Percentiles rank a stretch among this genome's conserved stretches.
Conservation (phyloP, 2,797 vertebrate species). For the Harpia harpyja region DNA sequence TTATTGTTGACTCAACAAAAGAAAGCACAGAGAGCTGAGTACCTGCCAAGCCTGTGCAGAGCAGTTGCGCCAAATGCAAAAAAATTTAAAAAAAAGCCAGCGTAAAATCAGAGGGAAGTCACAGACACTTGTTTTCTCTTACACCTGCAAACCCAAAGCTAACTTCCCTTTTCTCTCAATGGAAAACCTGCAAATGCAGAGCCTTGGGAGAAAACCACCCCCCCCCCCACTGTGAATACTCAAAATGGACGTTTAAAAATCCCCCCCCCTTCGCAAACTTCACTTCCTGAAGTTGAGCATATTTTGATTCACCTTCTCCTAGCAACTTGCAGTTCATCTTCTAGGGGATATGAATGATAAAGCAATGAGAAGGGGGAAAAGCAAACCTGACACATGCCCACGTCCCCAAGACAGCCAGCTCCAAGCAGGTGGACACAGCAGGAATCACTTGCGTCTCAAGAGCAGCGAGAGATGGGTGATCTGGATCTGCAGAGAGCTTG, state of each 20-base stretch:
- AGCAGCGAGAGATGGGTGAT: not conserved
- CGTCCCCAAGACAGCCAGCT: not conserved
- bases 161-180: not conserved
- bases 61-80: not conserved
- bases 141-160: not conserved
- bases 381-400: not conserved
- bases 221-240: not conserved
- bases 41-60: slow-evolving; percentile 17
- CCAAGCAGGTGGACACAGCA: rapidly evolving
- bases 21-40: not conserved
- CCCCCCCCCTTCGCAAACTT: not conserved
- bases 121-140: not conserved
- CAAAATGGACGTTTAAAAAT: not conserved
- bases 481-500: not conserved
- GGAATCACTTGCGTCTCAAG: not conserved
- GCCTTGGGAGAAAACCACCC: not conserved
- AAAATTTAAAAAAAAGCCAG: not conserved
- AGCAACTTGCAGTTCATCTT: not conserved
- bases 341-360: not conserved
- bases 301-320: not conserved
- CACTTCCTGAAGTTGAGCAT: not conserved
- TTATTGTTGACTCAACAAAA: slow-evolving; percentile 28
- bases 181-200: not conserved
- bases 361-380: not conserved
- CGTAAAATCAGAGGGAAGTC: not conserved